Percentiles rank a stretch among this genome's conserved stretches.
Conservation (phyloP, 2,113 vertebrate genomes). For the Trogon melanurus region DNA sequence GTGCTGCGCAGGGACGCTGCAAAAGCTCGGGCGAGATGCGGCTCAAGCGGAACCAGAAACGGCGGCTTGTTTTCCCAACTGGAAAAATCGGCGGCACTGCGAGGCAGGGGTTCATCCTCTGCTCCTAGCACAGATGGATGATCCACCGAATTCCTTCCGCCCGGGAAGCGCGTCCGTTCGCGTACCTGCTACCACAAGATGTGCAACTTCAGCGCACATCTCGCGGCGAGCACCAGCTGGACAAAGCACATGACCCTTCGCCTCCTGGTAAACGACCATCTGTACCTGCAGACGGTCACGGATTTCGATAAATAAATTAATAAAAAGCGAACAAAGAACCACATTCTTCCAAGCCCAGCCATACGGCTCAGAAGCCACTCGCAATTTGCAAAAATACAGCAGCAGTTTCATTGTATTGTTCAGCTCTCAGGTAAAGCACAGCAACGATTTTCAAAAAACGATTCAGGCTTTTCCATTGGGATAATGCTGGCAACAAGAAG, state of each 20-base stretch:
- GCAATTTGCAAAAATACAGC: background rate
- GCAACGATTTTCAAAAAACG: background rate
- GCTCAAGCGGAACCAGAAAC: background rate
- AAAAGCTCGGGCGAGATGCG: background rate
- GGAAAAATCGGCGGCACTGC: rapidly evolving
- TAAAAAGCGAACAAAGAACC: background rate
- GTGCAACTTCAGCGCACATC: background rate
- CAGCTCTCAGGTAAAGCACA: background rate
- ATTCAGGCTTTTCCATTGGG: background rate
- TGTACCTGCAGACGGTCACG: background rate
- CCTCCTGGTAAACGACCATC: background rate
- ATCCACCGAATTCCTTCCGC: background rate
- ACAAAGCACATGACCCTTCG: background rate
- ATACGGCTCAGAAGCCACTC: background rate
- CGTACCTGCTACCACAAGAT: background rate
- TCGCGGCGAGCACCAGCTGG: background rate
- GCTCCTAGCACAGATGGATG: background rate
- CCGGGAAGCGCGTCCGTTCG: rapidly evolving
- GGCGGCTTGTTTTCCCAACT: rapidly evolving
- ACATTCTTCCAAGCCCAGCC: background rate
- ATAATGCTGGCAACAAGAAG: background rate
- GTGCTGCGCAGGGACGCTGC: background rate
- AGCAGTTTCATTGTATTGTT: background rate
- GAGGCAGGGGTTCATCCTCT: background rate
- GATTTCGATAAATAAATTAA: background rate